Base-by-base conservation (phyloP, 2,888 invertebrate species). In the Eupithecia abbreviata region DNA sequence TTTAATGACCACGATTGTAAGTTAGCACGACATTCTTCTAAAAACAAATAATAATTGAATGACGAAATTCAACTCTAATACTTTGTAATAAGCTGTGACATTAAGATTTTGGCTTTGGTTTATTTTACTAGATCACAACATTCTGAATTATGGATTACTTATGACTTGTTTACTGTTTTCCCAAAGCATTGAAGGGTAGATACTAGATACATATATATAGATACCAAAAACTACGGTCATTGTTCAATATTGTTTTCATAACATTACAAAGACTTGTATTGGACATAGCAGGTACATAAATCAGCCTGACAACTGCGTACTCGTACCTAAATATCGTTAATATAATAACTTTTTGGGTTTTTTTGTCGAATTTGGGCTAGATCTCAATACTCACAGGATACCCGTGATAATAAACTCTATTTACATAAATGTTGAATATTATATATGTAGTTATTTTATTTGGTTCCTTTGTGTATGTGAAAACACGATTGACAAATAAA, bases 191-290 rank as follows among this genome's bases (percentile, higher is more conserved):
- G 58, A 10, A 7, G 2, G 51, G 4, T 30, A 62, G 62, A 18
- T 30, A 30, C 30, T 30, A 30, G 30, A 30, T 30, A 30, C 30
- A 30, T 30, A 30, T 30, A 30, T 30, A 4, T 62, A 62, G 18
- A 66, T 41, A 66, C 66, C 15, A 13, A 66, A 42, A 13, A 42
- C 15, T 66, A n/a, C 7, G 15, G 42, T 42, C 66, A 66, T 66
- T 66, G 66, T 66, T 66, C 66, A 62, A 15, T 42, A 42, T 42
- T 66, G 66, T 66, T 66, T 42, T 41, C 66, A 66, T 66, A 66
- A 66, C 65, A 65, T 58, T 4, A 65, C 15, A 15, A 42, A 42
- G 66, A 42, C 58, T 58, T 58, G 41, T 66, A 66, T 42, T 7
- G 18, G 41, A 41, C 41, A 13, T 41, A 66, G 41, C 13, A 15